A percentile compares a stretch with the other conserved stretches of the same genome.
These are phyloP conservation scores for Cynodonichthys magdalenae DNA, from an alignment of 2,797 vertebrate species.

Conservation along the genomic window DNA sequence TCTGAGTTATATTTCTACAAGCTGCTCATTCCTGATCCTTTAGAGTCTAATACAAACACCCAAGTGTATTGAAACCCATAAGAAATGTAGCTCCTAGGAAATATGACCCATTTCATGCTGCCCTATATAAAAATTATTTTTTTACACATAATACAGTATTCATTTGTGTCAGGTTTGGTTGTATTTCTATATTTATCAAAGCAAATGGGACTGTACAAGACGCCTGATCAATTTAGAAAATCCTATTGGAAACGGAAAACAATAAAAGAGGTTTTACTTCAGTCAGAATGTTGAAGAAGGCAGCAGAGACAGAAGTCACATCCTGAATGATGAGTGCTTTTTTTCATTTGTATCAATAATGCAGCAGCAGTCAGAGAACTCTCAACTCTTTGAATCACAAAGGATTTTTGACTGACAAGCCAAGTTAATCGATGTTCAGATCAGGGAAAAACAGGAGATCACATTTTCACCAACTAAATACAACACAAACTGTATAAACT, in stretches of 20 bases:
- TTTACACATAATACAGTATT: background rate
- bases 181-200: background rate
- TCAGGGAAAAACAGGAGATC: background rate
- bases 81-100: background rate
- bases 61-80: background rate
- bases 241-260: background rate
- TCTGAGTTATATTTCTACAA: slow-evolving; percentile 11
- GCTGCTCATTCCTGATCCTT: background rate
- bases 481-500: background rate
- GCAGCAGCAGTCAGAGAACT: background rate
- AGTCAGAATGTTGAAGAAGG: background rate
- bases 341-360: background rate
- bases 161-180: background rate
- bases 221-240: background rate
- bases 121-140: background rate
- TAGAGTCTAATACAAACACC: background rate
- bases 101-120: background rate
- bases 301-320: background rate
- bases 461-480: background rate
- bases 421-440: background rate
- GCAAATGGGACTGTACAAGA: background rate
- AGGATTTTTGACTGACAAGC: background rate
- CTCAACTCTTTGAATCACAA: background rate
- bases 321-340: background rate
- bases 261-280: background rate